Evolutionary conservation across 2,888 invertebrate species (phyloP), one percentile per base, ranked within the genome.

Genomic region (Falcaria lacertinaria): DNA sequence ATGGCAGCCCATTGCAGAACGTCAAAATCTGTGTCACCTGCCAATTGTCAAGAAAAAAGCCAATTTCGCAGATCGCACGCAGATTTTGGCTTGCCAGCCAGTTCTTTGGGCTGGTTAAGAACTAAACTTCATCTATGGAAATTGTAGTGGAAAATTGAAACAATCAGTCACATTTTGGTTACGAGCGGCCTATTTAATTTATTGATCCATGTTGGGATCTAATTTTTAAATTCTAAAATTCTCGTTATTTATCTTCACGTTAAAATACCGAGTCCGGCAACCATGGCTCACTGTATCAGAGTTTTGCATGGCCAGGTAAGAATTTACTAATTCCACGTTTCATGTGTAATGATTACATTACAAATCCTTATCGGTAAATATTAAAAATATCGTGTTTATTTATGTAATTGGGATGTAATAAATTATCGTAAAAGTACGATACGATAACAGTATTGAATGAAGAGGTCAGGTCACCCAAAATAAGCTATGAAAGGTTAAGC

Each of bases 201-300:
- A 63, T 56, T 52, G 64, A 78, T 77, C 85, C 80, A 89, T 89
- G 88, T 80, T 74, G 74, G 80, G 71, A 77, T 71, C 69, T 53
- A 64, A 61, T 56, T 71, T 4, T 11, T 28, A 28, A 71, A 67
- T 62, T 64, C 46, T 54, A 56, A 57, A 52, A 61, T 53, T 57
- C 60, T 59, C 59, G 47, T 55, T 60, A 56, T 59, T 62, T 61
- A 55, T 55, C 66, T 60, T 57, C 28, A 11, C 28, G 60, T 61
- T 69, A 57, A 50, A 61, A 72, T 70, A 73, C 65, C 67, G 57
- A 71, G 86, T 88, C 86, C 84, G 53, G 82, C 79, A 74, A 91
- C 90, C 90, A 94, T 94, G 94, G 94, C 93, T 89, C 93, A 93
- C 91, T 94, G 93, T 91, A 91, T 91, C 76, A 90, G 93, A 91